Evolutionary conservation across 1,140 invertebrate genomes (phyloP).

Genomic region (Anastrepha obliqua): DNA sequence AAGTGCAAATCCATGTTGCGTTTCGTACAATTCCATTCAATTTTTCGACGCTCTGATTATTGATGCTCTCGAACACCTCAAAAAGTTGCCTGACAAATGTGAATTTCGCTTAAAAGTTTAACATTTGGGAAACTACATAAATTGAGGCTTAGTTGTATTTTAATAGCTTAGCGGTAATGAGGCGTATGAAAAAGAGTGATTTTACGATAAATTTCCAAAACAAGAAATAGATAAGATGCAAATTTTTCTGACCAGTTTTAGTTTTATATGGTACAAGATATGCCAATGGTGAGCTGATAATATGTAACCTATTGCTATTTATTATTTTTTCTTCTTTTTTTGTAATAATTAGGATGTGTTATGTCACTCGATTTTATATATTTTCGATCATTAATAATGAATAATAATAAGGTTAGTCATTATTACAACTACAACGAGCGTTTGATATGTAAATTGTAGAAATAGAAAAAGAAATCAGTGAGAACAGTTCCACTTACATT

Average conservation of each 20-base stretch:
- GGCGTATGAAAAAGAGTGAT: background rate
- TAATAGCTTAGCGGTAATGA: background rate
- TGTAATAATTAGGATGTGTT: too few relatives aligned
- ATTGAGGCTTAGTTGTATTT: background rate
- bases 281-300: too few relatives aligned
- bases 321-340: too few relatives aligned
- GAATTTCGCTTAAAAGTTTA: background rate
- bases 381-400: too few relatives aligned
- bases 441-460: background rate
- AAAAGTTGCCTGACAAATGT: constrained; percentile 87
- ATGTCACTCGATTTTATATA: too few relatives aligned
- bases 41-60: constrained; percentile 90
- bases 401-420: too few relatives aligned
- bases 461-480: background rate
- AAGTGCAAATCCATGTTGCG: constrained; percentile 93
- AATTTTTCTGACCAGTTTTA: too few relatives aligned
- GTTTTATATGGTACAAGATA: too few relatives aligned
- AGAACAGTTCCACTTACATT: constrained; percentile 80
- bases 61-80: constrained; percentile 93
- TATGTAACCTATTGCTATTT: too few relatives aligned
- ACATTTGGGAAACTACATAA: background rate
- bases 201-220: background rate
- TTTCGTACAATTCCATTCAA: constrained; percentile 91
- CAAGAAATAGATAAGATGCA: too few relatives aligned
- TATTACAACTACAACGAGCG: background rate